Evolutionary conservation across 2,888 invertebrate species (phyloP), one percentile per base, ranked within the genome.

Genomic region (Sinohyriopsis cumingii): DNA sequence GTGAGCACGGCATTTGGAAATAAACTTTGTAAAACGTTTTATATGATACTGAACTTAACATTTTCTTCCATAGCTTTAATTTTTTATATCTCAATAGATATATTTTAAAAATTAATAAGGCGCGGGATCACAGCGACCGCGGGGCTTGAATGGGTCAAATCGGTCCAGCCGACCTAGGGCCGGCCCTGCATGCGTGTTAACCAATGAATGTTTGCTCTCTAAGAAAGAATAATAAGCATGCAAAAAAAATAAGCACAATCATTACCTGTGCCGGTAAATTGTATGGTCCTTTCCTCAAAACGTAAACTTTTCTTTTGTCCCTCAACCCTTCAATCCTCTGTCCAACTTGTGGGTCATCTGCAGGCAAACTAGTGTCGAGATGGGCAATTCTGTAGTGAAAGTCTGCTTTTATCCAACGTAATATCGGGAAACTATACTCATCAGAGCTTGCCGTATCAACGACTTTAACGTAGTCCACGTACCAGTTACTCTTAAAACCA

Each of bases 341-440:
- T 25, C 90, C 89, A 0, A 74, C 76, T 71, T 89, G 81, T 3
- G 86, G 85, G 68, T 91, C 90, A 57, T 85, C 75, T 78, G 90
- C 90, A 0, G 91, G 91, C 55, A 91, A 82, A 67, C 85, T 82
- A 5, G 89, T 89, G 75, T 91, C 91, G 74, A 87, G 87, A 76
- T 89, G 86, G 15, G 80, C 74, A 61, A 91, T 85, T 24, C 82
- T 69, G 76, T 91, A 90, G 22, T 83, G 84, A 22, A 76, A 75
- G 62, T 86, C 79, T 1, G 88, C 75, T 57, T 85, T 83, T 64
- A 91, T 85, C 91, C 91, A 91, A 19, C 90, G 81, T 69, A 89
- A 82, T 2, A 91, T 83, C 0, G 91, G 91, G 75, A 89, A 89
- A 33, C 81, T 79, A 67, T 70, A 86, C 19, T 70, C 72, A 25